Conservation (phyloP, 2,888 invertebrate genomes). For the Oscheius myriophilus region DNA sequence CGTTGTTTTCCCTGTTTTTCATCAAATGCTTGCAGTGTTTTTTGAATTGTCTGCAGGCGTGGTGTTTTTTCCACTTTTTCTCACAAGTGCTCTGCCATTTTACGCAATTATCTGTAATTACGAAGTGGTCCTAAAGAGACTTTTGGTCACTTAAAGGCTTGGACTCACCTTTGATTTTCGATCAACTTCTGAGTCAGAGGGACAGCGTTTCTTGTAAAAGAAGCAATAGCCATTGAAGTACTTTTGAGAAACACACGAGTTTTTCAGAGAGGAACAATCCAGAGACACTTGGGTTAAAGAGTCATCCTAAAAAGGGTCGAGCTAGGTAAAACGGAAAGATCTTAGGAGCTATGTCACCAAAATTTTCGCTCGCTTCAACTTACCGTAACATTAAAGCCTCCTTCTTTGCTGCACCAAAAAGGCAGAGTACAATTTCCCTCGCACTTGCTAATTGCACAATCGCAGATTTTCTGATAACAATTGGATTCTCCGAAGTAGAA, state of each 20-base stretch:
- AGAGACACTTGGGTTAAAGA: slow-evolving; percentile 23
- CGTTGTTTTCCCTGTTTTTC: too few relatives aligned
- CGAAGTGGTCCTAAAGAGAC: slow-evolving; percentile 4
- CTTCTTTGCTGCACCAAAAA: slow-evolving; percentile 3
- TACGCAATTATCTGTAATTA: slow-evolving; percentile 2
- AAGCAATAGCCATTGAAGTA: slow-evolving; percentile 45
- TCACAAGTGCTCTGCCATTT: slow-evolving; percentile 27
- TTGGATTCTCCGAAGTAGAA: slow-evolving; percentile 45
- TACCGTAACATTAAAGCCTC: slow-evolving; percentile 11
- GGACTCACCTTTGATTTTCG: slow-evolving; percentile 3
- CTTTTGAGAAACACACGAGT: slow-evolving; percentile 33
- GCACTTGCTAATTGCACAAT: slow-evolving; percentile 29
- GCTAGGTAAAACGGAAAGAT: too few relatives aligned
- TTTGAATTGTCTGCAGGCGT: slow-evolving; percentile 37
- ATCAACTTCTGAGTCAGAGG: slow-evolving; percentile 18
- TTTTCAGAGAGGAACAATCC: slow-evolving; percentile 34
- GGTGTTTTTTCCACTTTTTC: slow-evolving; percentile 39
- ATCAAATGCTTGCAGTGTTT: slow-evolving; percentile 32
- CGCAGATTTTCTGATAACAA: slow-evolving; percentile 42
- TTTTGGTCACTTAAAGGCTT: slow-evolving; percentile 19
- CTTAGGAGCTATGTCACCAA: too few relatives aligned
- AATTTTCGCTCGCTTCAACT: neutral
- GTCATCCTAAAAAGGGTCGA: too few relatives aligned
- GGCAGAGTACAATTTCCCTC: slow-evolving; percentile 25
- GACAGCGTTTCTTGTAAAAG: slow-evolving; percentile 37